Conservation (phyloP, 2,113 vertebrate species). For the Micromys minutus region DNA sequence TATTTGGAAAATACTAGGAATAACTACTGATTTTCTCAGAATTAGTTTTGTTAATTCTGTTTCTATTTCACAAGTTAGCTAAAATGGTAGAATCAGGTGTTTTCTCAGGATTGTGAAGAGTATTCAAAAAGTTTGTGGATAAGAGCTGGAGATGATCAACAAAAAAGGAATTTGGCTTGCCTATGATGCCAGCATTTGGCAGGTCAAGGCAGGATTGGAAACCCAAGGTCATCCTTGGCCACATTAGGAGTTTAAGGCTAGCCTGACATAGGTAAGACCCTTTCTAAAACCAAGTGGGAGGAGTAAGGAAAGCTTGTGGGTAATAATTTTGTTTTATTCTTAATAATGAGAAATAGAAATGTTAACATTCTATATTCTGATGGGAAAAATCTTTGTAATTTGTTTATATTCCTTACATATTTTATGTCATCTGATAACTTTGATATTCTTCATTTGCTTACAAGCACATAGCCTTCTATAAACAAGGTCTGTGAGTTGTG, state of each 20-base stretch:
- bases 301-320: background rate
- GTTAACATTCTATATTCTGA: slow-evolving; percentile 23
- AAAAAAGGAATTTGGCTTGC: background rate
- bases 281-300: background rate
- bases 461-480: background rate
- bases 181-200: background rate
- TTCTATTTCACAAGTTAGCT: slow-evolving; percentile 45
- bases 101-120: background rate
- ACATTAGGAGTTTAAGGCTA: background rate
- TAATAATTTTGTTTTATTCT: slow-evolving; percentile 32
- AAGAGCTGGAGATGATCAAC: background rate
- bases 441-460: slow-evolving; percentile 32
- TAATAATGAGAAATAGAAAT: background rate
- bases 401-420: background rate
- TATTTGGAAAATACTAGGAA: slow-evolving; percentile 23
- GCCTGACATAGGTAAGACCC: background rate
- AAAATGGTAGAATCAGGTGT: slow-evolving; percentile 6
- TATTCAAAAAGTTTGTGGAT: background rate
- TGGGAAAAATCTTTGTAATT: background rate
- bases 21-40: slow-evolving; percentile 47
- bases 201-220: background rate
- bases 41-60: slow-evolving; percentile 19
- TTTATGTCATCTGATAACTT: slow-evolving; percentile 1
- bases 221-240: background rate
- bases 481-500: background rate